Base-by-base conservation (phyloP, 2,113 vertebrate species). In the Microtus montanus region DNA sequence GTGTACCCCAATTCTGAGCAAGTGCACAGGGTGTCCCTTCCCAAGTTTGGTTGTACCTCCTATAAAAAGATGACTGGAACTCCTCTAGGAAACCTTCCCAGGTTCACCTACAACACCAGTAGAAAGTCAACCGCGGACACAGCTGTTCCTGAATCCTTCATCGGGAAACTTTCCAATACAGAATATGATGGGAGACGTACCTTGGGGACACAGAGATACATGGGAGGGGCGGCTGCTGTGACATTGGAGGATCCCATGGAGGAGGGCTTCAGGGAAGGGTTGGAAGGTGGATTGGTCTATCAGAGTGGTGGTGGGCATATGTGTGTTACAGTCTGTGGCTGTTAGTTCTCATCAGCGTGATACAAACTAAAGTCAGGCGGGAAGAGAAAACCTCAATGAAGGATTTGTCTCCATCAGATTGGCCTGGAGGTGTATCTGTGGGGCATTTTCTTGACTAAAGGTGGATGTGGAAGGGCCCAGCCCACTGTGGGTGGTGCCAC, bases 61-160 rank as follows among this genome's bases (percentile, higher is more conserved):
- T 94, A 47, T 87, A 79, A 74, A 93, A 92, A 73, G 38, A 52
- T 52, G 30, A 7, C 66, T 58, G 33, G 52, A 38, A 75, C 24
- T 58, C 73, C 80, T 94, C 83, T 63, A 89, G 78, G 78, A 90
- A 93, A 90, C 71, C 84, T 90, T 94, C 80, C 87, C 35, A 90
- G 95, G 11, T 95, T 85, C 68, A 80, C 73, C 3, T 3, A 22
- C 28, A 33, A 33, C 6, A 15, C 28, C 38, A 22, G 38, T 9
- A 83, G 71, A 70, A 84, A 86, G 47, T 44, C 77, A 58, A 75
- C 68, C 17, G 41, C 52, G 64, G 63, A 22, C 78, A 35, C 35
- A 79, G 78, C 15, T 52, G 20, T 74, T 85, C 84, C 96, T 17
- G 41, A 78, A 13, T 52, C 58, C 35, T 75, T 66, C 82, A 70